phyloP scores from a whole-genome alignment of 2,888 invertebrate species.

The Morinoia aosen region DNA sequence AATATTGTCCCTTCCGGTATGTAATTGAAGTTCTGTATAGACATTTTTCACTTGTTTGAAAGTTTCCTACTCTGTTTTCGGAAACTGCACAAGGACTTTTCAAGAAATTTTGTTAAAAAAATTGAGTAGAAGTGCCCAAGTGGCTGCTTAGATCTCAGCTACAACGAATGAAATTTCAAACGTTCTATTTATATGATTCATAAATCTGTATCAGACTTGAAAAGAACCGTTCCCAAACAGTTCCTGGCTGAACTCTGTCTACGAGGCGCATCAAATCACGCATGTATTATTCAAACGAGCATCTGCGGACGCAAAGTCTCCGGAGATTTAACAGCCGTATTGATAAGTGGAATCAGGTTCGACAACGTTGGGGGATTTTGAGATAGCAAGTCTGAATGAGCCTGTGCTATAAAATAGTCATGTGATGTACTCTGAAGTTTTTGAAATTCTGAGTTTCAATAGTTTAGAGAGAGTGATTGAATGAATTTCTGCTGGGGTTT shows the following conservation, averaged over 20 bases:
- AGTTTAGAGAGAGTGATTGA: background rate
- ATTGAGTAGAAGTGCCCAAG: no score
- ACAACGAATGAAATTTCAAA: no score
- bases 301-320: background rate
- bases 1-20: no score
- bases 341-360: background rate
- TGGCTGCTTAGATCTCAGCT: no score
- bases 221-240: background rate
- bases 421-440: no score
- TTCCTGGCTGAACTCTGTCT: background rate
- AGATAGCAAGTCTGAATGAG: background rate
- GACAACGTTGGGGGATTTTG: background rate
- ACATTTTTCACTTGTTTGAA: no score
- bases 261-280: background rate
- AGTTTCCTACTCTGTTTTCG: no score
- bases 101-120: no score
- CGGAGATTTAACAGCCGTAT: background rate
- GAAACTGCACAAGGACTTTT: no score
- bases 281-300: slow-evolving; percentile 6
- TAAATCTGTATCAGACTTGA: background rate
- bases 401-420: background rate
- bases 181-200: background rate
- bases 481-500: background rate
- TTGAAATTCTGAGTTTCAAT: background rate
- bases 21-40: no score